Percentiles rank a stretch among this genome's conserved stretches.
phyloP scores from a whole-genome alignment of 2,113 vertebrate species.

The Trogon melanurus region DNA sequence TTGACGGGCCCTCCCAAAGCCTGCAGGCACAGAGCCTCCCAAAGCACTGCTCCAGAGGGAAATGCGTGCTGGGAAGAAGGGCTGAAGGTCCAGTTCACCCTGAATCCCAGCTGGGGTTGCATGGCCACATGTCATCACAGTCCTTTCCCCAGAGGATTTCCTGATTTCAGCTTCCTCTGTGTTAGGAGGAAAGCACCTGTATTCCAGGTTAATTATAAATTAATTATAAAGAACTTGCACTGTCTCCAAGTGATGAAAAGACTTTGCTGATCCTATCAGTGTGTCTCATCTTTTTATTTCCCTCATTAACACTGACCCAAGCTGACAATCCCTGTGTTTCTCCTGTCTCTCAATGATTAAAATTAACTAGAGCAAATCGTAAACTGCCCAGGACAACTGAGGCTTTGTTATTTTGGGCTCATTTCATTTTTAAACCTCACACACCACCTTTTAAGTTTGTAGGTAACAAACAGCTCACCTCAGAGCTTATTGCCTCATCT shows the following conservation, averaged over 20 bases:
- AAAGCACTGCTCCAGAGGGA: background rate
- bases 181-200: conserved; percentile 2
- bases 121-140: background rate
- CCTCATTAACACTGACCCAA: conserved; percentile 36
- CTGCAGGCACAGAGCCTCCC: background rate
- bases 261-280: background rate
- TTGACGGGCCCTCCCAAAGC: background rate
- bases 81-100: background rate
- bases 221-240: conserved; percentile 27
- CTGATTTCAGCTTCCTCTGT: background rate
- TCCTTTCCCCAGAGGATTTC: background rate
- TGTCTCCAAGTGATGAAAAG: conserved; percentile 35
- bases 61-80: background rate
- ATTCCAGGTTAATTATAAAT: conserved; percentile 15
- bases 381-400: background rate
- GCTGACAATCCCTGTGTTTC: background rate
- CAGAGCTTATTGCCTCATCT: background rate
- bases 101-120: background rate
- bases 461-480: background rate
- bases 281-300: conserved; percentile 7
- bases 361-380: conserved; percentile 19
- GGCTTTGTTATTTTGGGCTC: background rate
- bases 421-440: background rate
- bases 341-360: background rate
- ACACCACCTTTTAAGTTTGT: background rate